phyloP scores from a whole-genome alignment of 1,140 invertebrate genomes.

The Drosophila persimilis region DNA sequence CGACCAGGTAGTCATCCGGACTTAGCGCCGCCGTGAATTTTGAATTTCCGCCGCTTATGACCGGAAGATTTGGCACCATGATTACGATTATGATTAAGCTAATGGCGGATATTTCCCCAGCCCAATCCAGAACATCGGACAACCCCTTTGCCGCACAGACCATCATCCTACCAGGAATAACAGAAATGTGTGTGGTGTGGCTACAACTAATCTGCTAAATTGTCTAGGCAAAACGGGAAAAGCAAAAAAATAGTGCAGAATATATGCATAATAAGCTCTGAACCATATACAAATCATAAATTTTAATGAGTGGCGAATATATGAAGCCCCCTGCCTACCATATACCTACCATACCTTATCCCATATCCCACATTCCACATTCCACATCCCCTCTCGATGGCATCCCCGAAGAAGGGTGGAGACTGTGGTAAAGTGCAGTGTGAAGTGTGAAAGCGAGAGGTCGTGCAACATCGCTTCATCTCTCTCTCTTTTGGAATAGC shows the following conservation, averaged over 20 bases:
- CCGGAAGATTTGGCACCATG: constrained; percentile 72
- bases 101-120: constrained; percentile 75
- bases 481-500: constrained; percentile 18
- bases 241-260: constrained; percentile 15
- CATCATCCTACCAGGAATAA: constrained; percentile 29
- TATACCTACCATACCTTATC: too few relatives aligned
- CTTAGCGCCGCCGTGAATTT: constrained; percentile 60
- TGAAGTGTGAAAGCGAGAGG: constrained; percentile 51
- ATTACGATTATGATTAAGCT: constrained; percentile 78
- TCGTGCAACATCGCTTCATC: constrained; percentile 59
- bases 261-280: constrained; percentile 68
- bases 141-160: too few relatives aligned
- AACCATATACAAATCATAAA: constrained; percentile 77
- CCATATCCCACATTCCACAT: too few relatives aligned
- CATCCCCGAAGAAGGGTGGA: constrained; percentile 12
- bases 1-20: constrained; percentile 25
- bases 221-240: constrained; percentile 56
- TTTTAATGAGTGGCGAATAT: constrained; percentile 72
- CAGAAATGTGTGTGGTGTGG: constrained; percentile 40
- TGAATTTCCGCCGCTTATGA: constrained; percentile 76
- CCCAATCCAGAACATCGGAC: constrained; percentile 11
- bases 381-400: not conserved
- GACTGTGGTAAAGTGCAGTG: constrained; percentile 46
- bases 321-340: too few relatives aligned
- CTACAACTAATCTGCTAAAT: constrained; percentile 79